Conservation (phyloP, 2,888 invertebrate genomes). For the Xestia c-nigrum region DNA sequence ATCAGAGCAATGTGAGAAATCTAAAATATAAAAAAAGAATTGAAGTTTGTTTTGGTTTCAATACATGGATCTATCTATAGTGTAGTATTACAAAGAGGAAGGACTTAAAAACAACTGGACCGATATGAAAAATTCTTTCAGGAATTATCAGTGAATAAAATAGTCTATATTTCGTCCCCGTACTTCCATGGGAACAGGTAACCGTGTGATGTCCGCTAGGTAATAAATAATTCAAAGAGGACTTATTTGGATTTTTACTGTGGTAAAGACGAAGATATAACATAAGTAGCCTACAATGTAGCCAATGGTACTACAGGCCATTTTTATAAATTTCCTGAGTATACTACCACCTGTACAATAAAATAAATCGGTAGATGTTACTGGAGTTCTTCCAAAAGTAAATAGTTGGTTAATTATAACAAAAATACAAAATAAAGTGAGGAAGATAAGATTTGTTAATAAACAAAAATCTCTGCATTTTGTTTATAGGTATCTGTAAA, state of each 20-base stretch:
- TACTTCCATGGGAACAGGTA: too few relatives aligned
- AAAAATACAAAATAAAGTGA: not conserved
- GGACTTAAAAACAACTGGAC: too few relatives aligned
- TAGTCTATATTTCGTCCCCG: too few relatives aligned
- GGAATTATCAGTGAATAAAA: too few relatives aligned
- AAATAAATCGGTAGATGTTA: not conserved
- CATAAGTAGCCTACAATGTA: not conserved
- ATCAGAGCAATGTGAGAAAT: not conserved
- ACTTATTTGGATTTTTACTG: not conserved
- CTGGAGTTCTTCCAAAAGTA: constrained; percentile 12
- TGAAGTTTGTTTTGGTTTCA: not conserved
- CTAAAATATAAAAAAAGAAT: not conserved
- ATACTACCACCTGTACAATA: not conserved
- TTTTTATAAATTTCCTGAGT: not conserved
- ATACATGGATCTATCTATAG: too few relatives aligned
- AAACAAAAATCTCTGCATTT: not conserved
- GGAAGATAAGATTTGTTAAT: not conserved
- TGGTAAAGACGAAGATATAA: not conserved
- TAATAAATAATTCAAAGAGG: not conserved
- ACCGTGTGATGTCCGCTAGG: too few relatives aligned
- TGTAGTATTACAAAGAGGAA: too few relatives aligned
- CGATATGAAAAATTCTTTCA: too few relatives aligned
- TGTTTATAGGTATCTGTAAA: not conserved
- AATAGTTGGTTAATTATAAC: not conserved
- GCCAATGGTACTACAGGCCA: not conserved